Evolutionary conservation across 2,797 vertebrate species (phyloP), one percentile per base, ranked within the genome.

Genomic region (Oreonectes daqikongensis): DNA sequence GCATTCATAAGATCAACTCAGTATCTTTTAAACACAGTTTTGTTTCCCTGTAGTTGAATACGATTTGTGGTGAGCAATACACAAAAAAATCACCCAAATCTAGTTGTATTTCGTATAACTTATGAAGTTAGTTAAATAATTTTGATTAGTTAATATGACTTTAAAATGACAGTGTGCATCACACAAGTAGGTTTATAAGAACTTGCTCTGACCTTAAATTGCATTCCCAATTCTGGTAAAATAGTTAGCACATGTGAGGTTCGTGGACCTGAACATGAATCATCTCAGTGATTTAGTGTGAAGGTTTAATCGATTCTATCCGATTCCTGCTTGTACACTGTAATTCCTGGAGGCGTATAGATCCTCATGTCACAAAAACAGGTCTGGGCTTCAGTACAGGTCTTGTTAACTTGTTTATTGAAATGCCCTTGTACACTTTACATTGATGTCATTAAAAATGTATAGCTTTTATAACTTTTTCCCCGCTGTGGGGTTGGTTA

Each of bases 311-410:
- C 60, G 18, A 32, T 53, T 40, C 35, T 18, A 20, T 63, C 46
- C 11, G 15, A n/a, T 20, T 40, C 32, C 60, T 40, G 59, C 71
- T 73, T 64, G 48, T 73, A 73, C 60, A 73, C 28, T 63, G 28
- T 42, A 63, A 9, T 69, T 52, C 28, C 44, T 48, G 48, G 20
- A 24, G 67, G 24, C 15, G 11, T 69, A 38, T 69, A 28, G 35
- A 40, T 35, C 30, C 46, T 35, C 30, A 18, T 44, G 24, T 53
- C 63, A 66, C 17, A 38, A 28, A 64, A 20, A 55, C 11, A 57
- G 24, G 4, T 14, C 17, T 44, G 44, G 26, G 59, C 48, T 48
- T 22, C 18, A 10, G 10, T 38, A 28, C 44, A 65, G 46, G 4
- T 26, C 24, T 57, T 57, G 22, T 72, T 50, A 44, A 32, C 32